Evolutionary conservation across 2,113 vertebrate species (phyloP).

Genomic region (Prochilodus magdalenae): DNA sequence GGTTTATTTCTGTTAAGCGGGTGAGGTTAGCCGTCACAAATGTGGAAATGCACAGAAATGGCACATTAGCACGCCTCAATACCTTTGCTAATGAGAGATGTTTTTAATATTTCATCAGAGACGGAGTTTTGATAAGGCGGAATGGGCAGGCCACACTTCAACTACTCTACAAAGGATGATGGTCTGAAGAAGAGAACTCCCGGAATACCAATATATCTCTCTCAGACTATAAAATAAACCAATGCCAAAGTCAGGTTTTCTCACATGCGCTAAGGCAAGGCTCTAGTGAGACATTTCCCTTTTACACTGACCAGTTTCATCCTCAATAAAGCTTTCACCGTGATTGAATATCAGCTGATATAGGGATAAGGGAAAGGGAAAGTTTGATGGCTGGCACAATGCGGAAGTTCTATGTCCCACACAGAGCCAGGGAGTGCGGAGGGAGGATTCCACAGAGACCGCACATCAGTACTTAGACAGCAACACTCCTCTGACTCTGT

Average conservation of each 20-base stretch:
- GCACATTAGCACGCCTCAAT: slow-evolving; percentile 43
- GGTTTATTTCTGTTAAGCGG: slow-evolving; percentile 49
- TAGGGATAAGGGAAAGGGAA: not conserved
- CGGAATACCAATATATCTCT: not conserved
- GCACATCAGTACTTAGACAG: not conserved
- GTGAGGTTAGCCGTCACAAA: slow-evolving; percentile 33
- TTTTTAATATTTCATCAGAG: slow-evolving; percentile 50
- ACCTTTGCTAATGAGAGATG: slow-evolving; percentile 40
- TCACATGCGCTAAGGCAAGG: not conserved
- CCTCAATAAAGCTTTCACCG: not conserved
- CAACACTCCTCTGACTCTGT: not conserved
- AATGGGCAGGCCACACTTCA: not conserved
- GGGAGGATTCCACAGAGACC: no score
- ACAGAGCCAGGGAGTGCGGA: not conserved
- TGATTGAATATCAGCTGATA: not conserved
- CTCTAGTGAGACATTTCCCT: not conserved
- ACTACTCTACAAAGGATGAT: not conserved
- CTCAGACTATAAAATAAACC: not conserved
- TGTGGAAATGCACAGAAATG: slow-evolving; percentile 54
- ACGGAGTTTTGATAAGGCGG: slow-evolving; percentile 56
- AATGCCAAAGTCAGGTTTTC: not conserved
- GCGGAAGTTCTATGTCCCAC: not conserved
- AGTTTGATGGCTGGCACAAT: not conserved
- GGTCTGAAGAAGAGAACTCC: not conserved
- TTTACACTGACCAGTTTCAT: not conserved